Conservation (phyloP, 2,888 invertebrate genomes). For the Ormyrus pomaceus region DNA sequence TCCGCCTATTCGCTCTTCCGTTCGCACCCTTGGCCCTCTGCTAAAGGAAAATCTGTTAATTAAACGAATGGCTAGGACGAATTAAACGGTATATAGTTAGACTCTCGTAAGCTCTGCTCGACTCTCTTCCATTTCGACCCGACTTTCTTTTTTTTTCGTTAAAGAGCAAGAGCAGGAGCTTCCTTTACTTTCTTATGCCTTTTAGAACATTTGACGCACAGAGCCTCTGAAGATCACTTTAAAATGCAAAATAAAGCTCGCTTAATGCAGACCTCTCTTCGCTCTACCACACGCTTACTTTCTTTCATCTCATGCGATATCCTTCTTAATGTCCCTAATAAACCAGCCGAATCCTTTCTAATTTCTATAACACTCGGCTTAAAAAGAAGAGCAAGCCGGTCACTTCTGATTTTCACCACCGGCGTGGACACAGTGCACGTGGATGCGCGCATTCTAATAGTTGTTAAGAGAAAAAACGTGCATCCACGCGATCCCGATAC, state of each 20-base stretch:
- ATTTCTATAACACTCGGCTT: too few relatives aligned
- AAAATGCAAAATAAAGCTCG: neutral
- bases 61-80: constrained; percentile 41
- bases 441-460: neutral
- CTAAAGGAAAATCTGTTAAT: constrained; percentile 48
- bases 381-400: too few relatives aligned
- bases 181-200: constrained; percentile 1
- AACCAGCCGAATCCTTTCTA: too few relatives aligned
- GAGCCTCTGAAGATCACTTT: neutral
- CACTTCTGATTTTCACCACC: too few relatives aligned
- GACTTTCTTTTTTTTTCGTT: neutral
- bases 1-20: constrained; percentile 14
- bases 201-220: too few relatives aligned
- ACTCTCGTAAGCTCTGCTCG: neutral
- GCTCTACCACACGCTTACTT: neutral
- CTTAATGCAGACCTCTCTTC: neutral
- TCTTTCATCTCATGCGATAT: neutral
- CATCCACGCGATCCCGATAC: constrained; percentile 59
- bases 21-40: constrained; percentile 16
- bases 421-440: neutral
- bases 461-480: constrained; percentile 33
- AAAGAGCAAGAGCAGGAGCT: neutral
- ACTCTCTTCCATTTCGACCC: neutral
- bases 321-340: neutral
- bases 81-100: constrained; percentile 31